These are phyloP conservation scores for Remorina albescens DNA, from an alignment of 2,797 vertebrate genomes.

Conservation along the genomic window DNA sequence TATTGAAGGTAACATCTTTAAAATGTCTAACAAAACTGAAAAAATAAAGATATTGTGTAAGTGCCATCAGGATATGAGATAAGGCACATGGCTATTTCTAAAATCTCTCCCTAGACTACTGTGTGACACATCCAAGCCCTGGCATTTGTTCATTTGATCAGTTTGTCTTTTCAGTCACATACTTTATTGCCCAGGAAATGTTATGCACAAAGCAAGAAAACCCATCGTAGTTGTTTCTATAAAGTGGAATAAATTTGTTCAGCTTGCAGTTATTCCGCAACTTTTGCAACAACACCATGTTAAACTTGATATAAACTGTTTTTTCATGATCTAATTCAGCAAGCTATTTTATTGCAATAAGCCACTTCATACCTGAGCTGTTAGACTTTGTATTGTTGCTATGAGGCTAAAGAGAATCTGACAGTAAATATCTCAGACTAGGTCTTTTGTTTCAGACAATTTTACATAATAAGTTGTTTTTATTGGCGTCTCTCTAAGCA, in stretches of 20 bases:
- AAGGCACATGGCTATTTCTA: conserved; percentile 12
- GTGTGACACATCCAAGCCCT: conserved; percentile 6
- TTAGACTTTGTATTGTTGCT: background rate
- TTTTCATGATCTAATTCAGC: background rate
- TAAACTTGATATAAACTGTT: background rate
- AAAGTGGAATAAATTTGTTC: background rate
- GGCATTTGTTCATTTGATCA: conserved; percentile 13
- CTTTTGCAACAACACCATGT: too few species aligned
- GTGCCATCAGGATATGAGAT: background rate
- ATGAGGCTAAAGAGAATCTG: background rate
- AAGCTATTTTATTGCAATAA: background rate
- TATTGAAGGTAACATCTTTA: background rate
- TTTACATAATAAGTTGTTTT: conserved; percentile 12
- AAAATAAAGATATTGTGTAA: conserved; percentile 13
- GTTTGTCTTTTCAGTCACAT: background rate
- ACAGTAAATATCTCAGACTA: background rate
- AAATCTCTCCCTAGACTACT: conserved; percentile 12
- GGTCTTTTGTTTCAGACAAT: background rate
- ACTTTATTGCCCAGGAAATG: background rate
- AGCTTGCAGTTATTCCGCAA: background rate
- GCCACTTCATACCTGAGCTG: background rate
- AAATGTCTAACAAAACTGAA: background rate
- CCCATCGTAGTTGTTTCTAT: background rate
- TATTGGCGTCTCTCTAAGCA: conserved; percentile 12
- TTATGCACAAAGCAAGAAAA: background rate